Conservation (phyloP, 2,888 invertebrate genomes). For the Platerodrilus igneus region DNA sequence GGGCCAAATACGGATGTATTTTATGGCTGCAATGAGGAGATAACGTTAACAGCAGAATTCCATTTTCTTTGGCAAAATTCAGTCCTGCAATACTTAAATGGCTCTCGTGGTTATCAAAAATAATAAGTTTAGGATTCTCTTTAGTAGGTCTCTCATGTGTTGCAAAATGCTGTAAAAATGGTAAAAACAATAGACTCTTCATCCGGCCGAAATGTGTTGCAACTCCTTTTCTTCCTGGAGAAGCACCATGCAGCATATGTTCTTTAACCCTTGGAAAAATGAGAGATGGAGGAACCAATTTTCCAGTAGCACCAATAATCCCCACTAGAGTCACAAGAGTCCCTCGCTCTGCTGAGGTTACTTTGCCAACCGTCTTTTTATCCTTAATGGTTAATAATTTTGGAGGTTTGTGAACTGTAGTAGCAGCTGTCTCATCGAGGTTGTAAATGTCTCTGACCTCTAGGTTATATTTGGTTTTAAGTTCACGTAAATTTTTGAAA, state of each 20-base stretch:
- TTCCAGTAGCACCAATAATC: constrained; percentile 1
- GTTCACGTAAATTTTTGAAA: constrained; percentile 1
- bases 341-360: constrained; percentile 1
- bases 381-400: constrained; percentile 3
- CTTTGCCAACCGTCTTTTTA: constrained; percentile 2
- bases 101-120: constrained; percentile 5
- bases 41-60: constrained; percentile 1
- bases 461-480: constrained; percentile 3
- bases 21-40: constrained; percentile 3
- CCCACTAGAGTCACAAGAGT: constrained; percentile 4
- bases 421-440: constrained; percentile 1
- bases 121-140: no score
- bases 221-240: constrained; percentile 3
- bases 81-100: constrained; percentile 3
- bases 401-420: constrained; percentile 3
- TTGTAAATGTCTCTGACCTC: neutral
- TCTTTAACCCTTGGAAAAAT: no score
- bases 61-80: constrained; percentile 1
- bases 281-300: neutral
- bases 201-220: neutral
- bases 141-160: constrained; percentile 29
- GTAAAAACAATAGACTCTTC: no score
- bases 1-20: constrained; percentile 2
- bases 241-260: constrained; percentile 1
- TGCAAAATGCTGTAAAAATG: constrained; percentile 33